phyloP scores from a whole-genome alignment of 2,888 invertebrate genomes.

The Willowsia nigromaculata region DNA sequence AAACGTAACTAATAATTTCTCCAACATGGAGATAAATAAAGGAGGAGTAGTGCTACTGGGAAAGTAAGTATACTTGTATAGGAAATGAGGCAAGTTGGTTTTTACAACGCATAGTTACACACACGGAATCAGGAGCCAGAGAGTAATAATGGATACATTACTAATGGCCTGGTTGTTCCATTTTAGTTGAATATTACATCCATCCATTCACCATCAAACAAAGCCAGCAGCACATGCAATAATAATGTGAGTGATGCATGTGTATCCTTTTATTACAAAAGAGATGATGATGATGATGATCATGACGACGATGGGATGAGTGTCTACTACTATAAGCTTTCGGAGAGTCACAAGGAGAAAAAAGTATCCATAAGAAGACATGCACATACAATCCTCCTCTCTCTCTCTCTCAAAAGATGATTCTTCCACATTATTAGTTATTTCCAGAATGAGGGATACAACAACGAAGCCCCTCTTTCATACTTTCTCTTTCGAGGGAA shows the following conservation, averaged over 20 bases:
- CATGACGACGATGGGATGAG: constrained; percentile 1
- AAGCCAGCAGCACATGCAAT: background rate
- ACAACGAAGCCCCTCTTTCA: background rate
- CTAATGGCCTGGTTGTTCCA: constrained; percentile 29
- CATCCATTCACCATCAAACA: background rate
- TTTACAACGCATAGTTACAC: background rate
- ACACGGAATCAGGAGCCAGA: background rate
- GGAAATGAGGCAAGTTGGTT: background rate
- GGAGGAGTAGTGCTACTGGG: background rate
- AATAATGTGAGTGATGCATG: constrained; percentile 36
- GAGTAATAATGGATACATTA: constrained; percentile 26
- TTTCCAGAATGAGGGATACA: background rate
- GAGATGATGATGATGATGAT: background rate
- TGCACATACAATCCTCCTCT: constrained; percentile 3
- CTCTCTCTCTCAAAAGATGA: no score
- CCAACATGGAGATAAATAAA: background rate
- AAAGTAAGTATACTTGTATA: background rate
- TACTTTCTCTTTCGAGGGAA: background rate
- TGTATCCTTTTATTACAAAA: constrained; percentile 33
- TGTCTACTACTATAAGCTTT: background rate
- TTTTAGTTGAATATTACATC: constrained; percentile 4
- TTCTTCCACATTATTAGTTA: constrained; percentile 7
- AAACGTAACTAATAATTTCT: background rate
- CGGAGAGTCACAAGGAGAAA: background rate
- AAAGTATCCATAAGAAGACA: background rate